phyloP scores from a whole-genome alignment of 92 coral and sea anemone genomes.

The Nematostella vectensis region DNA sequence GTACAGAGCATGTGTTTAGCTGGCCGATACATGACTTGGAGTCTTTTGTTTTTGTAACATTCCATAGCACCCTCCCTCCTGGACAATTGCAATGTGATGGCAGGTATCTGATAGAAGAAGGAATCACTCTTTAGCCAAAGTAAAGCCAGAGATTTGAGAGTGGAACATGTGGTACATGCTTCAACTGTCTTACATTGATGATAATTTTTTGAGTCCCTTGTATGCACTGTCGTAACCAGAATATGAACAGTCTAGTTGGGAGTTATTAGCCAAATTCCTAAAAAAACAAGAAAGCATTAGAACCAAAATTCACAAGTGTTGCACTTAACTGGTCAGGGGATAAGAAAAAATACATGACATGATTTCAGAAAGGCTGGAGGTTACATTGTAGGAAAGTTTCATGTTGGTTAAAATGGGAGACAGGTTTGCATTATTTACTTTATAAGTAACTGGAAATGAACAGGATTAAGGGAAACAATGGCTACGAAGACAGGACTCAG shows the following conservation, averaged over 20 bases:
- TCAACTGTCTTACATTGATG: slow-evolving; percentile 44
- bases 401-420: too few species aligned
- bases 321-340: too few species aligned
- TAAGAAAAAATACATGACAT: too few species aligned
- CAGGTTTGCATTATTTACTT: too few species aligned
- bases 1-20: slow-evolving; percentile 27
- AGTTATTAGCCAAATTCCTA: slow-evolving; percentile 38
- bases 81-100: slow-evolving; percentile 51
- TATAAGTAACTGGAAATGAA: too few species aligned
- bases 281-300: slow-evolving; percentile 2
- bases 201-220: slow-evolving; percentile 45
- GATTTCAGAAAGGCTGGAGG: too few species aligned
- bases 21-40: slow-evolving; percentile 39
- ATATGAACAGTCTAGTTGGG: slow-evolving; percentile 25
- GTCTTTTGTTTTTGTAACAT: neutral
- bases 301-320: too few species aligned
- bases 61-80: slow-evolving; percentile 58
- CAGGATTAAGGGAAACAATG: too few species aligned
- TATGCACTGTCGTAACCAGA: slow-evolving; percentile 15
- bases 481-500: too few species aligned
- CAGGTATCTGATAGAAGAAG: slow-evolving; percentile 21
- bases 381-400: too few species aligned
- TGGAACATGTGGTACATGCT: neutral
- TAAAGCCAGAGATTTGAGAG: neutral
- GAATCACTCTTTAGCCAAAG: too few species aligned